phyloP scores from a whole-genome alignment of 2,888 invertebrate genomes.

The Anthrax anthrax region DNA sequence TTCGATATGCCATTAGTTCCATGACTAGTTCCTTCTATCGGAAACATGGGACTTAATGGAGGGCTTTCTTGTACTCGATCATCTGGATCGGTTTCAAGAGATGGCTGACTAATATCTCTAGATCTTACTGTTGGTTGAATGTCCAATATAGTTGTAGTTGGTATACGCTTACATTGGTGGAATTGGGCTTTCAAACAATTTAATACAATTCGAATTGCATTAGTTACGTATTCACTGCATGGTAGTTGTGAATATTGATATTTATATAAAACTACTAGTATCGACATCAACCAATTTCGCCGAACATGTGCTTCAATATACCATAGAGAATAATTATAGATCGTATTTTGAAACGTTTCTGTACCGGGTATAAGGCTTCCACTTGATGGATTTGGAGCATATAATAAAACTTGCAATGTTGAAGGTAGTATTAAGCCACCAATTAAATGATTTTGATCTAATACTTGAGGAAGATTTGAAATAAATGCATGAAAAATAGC shows the following conservation, averaged over 20 bases:
- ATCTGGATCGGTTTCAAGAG: constrained; percentile 53
- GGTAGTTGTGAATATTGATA: constrained; percentile 63
- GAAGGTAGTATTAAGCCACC: constrained; percentile 80
- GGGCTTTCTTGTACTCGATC: constrained; percentile 39
- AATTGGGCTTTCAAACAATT: constrained; percentile 85
- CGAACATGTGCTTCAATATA: constrained; percentile 74
- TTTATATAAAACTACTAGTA: constrained; percentile 91
- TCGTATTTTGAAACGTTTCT: constrained; percentile 44
- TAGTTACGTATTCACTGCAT: constrained; percentile 55
- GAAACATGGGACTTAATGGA: constrained; percentile 47
- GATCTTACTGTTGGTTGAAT: constrained; percentile 41
- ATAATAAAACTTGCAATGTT: constrained; percentile 64
- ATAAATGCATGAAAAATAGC: constrained; percentile 94
- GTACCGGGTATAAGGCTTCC: constrained; percentile 34
- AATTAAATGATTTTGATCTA: constrained; percentile 93
- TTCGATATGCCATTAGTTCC: constrained; percentile 32
- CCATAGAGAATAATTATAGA: constrained; percentile 66
- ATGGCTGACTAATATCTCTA: constrained; percentile 59
- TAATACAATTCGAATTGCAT: constrained; percentile 74
- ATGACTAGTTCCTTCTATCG: constrained; percentile 39
- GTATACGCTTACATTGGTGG: constrained; percentile 77
- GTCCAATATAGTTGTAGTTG: constrained; percentile 63
- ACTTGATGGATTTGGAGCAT: constrained; percentile 64
- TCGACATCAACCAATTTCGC: constrained; percentile 82
- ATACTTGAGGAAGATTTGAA: constrained; percentile 79